Evolutionary conservation across 2,888 invertebrate species (phyloP).

Genomic region (Philereme transversata): DNA sequence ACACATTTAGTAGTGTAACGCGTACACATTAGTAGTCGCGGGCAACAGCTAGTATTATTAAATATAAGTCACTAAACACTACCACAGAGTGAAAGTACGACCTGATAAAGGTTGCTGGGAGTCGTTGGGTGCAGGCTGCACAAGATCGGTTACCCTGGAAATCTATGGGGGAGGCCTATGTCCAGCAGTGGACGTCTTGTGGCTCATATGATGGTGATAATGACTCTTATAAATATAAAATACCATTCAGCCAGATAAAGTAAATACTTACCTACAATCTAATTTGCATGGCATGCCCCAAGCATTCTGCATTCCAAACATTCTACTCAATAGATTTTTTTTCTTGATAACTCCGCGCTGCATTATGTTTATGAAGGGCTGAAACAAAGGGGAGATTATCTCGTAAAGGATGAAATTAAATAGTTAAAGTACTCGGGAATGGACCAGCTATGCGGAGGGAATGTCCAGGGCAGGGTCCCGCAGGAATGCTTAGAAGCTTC

Average conservation of each 20-base stretch:
- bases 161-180: too few relatives aligned
- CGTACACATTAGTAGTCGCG: too few relatives aligned
- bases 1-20: too few relatives aligned
- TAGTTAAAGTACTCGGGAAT: slow-evolving; percentile 53
- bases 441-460: slow-evolving; percentile 41
- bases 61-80: too few relatives aligned
- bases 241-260: slow-evolving; percentile 14
- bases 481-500: slow-evolving; percentile 28
- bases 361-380: slow-evolving; percentile 68
- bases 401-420: slow-evolving; percentile 74
- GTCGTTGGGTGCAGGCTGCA: too few relatives aligned
- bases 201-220: too few relatives aligned
- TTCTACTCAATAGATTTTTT: slow-evolving; percentile 42
- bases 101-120: too few relatives aligned
- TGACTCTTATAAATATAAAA: slow-evolving; percentile 12
- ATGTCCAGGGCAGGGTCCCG: slow-evolving; percentile 51
- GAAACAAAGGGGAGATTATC: slow-evolving; percentile 75
- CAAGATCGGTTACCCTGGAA: too few relatives aligned
- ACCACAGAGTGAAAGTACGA: too few relatives aligned
- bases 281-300: slow-evolving; percentile 26
- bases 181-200: too few relatives aligned
- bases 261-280: slow-evolving; percentile 9
- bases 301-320: slow-evolving; percentile 35
- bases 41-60: too few relatives aligned
- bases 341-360: slow-evolving; percentile 53